A percentile compares a stretch with the other conserved stretches of the same genome.
Conservation (phyloP, 2,797 vertebrate species). For the Spinus pinus region DNA sequence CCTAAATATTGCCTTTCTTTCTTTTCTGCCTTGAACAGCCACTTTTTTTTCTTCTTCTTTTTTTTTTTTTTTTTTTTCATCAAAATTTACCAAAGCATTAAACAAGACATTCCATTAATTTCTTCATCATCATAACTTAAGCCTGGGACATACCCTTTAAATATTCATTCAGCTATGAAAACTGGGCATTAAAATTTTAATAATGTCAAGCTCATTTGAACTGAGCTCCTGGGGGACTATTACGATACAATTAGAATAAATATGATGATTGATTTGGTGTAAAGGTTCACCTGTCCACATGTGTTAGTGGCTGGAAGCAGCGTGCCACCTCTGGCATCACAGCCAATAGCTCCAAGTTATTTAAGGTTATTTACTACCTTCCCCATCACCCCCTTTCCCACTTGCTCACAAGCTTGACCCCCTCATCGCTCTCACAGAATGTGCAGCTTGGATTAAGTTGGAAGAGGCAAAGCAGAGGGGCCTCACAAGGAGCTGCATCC, state of each 20-base stretch:
- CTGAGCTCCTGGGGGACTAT: constrained; percentile 81
- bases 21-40: not conserved
- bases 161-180: constrained; percentile 89
- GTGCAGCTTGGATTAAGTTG: not conserved
- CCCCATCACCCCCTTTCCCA: not conserved
- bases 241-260: constrained; percentile 86
- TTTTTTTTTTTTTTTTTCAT: constrained; percentile 37
- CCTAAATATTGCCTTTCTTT: constrained; percentile 16
- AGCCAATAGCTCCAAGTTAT: not conserved
- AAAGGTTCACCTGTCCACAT: constrained; percentile 78
- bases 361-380: constrained; percentile 42
- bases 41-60: not conserved
- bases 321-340: constrained; percentile 13
- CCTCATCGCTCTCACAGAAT: fast-evolving
- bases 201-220: constrained; percentile 88
- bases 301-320: constrained; percentile 24
- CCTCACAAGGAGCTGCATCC: not conserved
- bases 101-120: constrained; percentile 90
- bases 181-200: constrained; percentile 88
- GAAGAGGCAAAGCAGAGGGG: not conserved
- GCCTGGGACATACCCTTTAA: constrained; percentile 85
- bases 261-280: constrained; percentile 80
- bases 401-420: not conserved
- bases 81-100: constrained; percentile 80
- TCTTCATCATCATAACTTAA: constrained; percentile 92